phyloP scores from a whole-genome alignment of 2,797 vertebrate genomes.

The Tauraco hartlaubi region DNA sequence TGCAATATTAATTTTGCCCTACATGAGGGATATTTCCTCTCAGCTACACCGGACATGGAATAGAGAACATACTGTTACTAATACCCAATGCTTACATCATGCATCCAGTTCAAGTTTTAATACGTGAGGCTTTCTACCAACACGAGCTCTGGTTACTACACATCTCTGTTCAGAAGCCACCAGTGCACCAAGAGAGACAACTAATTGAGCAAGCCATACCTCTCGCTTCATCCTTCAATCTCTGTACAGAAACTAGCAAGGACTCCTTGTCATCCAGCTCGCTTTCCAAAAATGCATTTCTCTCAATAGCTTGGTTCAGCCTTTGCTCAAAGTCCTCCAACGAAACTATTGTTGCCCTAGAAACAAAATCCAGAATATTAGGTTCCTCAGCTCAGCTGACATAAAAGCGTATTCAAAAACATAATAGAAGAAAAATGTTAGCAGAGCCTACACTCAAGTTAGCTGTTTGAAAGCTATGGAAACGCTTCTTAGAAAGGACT shows the following conservation, averaged over 20 bases:
- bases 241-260: constrained; percentile 94
- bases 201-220: constrained; percentile 78
- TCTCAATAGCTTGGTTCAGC: constrained; percentile 97
- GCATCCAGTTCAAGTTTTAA: neutral
- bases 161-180: neutral
- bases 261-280: constrained; percentile 99
- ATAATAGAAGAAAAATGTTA: neutral
- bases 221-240: constrained; percentile 97
- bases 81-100: neutral
- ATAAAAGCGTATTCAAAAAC: constrained; percentile 8
- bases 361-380: constrained; percentile 62
- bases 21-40: neutral
- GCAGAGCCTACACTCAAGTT: neutral
- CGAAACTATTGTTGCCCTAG: constrained; percentile 96
- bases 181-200: neutral
- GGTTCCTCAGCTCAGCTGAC: neutral
- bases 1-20: neutral
- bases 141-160: neutral
- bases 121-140: neutral
- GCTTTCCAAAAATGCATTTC: constrained; percentile 98
- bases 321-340: constrained; percentile 98
- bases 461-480: neutral
- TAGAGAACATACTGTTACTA: neutral
- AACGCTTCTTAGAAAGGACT: neutral
- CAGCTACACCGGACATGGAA: neutral